Percentiles rank a stretch among this genome's conserved stretches.
Evolutionary conservation across 2,113 vertebrate species (phyloP).

Genomic region (Paramormyrops kingsleyae): DNA sequence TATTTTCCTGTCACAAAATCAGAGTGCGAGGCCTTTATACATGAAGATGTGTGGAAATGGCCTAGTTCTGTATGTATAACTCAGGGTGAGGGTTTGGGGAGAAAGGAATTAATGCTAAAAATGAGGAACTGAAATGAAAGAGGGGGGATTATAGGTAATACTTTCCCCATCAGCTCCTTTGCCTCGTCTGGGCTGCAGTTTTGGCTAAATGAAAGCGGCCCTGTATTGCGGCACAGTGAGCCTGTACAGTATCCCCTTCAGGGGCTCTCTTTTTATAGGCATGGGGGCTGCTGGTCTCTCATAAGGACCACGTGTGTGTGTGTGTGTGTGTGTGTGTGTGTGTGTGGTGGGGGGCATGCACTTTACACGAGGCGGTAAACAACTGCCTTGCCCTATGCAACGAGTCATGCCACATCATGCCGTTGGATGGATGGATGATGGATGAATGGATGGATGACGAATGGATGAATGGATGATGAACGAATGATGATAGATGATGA

Average conservation of each 20-base stretch:
- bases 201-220: conserved; percentile 49
- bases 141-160: conserved; percentile 52
- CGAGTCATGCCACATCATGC: not conserved
- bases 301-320: not conserved
- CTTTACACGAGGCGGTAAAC: not conserved
- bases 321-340: not conserved
- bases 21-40: conserved; percentile 75
- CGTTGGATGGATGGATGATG: not conserved
- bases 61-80: conserved; percentile 66
- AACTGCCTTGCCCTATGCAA: not conserved
- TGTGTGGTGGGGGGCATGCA: not conserved
- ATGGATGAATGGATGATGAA: no score
- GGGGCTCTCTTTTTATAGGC: not conserved
- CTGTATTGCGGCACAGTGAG: conserved; percentile 17
- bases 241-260: not conserved
- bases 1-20: conserved; percentile 69
- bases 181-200: conserved; percentile 56
- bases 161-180: conserved; percentile 45
- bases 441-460: not conserved
- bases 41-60: conserved; percentile 67
- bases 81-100: conserved; percentile 46
- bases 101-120: conserved; percentile 51
- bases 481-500: no score
- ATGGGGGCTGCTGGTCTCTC: not conserved
- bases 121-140: conserved; percentile 41